These are phyloP conservation scores for Odobenus rosmarus DNA, from an alignment of 2,113 vertebrate genomes.

Conservation along the genomic window DNA sequence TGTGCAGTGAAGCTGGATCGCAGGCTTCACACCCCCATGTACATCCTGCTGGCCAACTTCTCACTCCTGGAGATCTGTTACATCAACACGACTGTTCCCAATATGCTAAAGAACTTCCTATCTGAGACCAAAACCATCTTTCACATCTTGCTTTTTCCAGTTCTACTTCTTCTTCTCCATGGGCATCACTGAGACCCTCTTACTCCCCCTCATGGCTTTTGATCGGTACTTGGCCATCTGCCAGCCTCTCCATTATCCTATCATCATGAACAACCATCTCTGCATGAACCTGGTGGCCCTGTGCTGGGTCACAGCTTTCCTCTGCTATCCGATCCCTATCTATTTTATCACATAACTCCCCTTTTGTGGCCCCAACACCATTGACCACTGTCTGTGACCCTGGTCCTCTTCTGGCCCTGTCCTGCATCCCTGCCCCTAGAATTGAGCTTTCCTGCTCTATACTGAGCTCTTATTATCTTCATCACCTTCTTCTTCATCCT, in stretches of 20 bases:
- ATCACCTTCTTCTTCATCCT: conserved; percentile 67
- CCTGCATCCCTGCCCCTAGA: conserved; percentile 62
- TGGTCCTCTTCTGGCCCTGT: conserved; percentile 65
- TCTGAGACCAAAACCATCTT: conserved; percentile 55
- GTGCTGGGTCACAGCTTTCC: conserved; percentile 73
- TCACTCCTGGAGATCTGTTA: conserved; percentile 75
- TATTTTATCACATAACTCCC: conserved; percentile 64
- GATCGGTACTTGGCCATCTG: conserved; percentile 81
- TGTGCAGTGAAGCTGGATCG: conserved; percentile 56
- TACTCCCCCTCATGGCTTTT: conserved; percentile 78
- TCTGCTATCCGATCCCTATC: conserved; percentile 60
- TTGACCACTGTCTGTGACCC: conserved; percentile 78
- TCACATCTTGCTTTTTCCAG: conserved; percentile 75
- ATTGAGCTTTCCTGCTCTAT: conserved; percentile 63
- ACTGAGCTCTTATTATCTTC: conserved; percentile 68
- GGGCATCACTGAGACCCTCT: conserved; percentile 65
- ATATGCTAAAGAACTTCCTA: conserved; percentile 63
- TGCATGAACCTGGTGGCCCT: conserved; percentile 42
- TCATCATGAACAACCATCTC: conserved; percentile 51
- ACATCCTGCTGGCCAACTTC: conserved; percentile 61
- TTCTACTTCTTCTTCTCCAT: conserved; percentile 77
- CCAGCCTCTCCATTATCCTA: conserved; percentile 67
- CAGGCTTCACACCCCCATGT: conserved; percentile 59
- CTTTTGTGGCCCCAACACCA: conserved; percentile 73
- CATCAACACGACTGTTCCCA: conserved; percentile 58